Conservation (phyloP, 2,113 vertebrate species). For the Patagioenas fasciata region DNA sequence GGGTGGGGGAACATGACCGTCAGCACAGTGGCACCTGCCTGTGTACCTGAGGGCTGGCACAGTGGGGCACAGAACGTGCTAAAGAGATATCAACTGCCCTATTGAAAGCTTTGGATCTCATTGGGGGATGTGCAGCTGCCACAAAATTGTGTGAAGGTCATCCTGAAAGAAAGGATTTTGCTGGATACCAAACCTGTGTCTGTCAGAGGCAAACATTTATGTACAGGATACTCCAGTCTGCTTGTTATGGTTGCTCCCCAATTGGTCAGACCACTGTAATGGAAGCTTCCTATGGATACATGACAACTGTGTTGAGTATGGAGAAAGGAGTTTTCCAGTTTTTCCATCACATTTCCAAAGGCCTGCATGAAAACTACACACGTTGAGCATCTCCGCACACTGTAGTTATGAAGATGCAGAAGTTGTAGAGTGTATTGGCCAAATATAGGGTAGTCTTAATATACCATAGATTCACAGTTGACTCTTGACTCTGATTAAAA, state of each 20-base stretch:
- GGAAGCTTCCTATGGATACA: background rate
- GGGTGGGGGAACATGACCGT: too few species aligned
- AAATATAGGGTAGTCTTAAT: background rate
- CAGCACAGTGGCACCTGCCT: too few species aligned
- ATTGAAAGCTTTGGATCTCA: too few species aligned
- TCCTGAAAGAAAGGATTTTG: background rate
- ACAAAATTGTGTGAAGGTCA: background rate
- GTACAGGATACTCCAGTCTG: accelerated
- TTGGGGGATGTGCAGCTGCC: too few species aligned
- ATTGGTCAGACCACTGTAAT: background rate
- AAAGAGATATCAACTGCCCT: too few species aligned
- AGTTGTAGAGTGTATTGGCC: too few species aligned
- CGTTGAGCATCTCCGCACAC: background rate
- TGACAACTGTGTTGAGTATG: background rate
- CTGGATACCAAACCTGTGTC: background rate
- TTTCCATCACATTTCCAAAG: background rate
- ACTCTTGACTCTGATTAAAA: background rate
- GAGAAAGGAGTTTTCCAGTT: background rate
- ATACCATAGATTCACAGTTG: background rate
- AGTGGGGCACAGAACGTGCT: too few species aligned
- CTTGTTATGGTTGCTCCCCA: background rate
- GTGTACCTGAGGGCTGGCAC: too few species aligned
- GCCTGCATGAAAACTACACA: background rate
- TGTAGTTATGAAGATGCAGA: background rate
- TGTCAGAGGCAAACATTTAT: accelerated